Evolutionary conservation across 2,797 vertebrate species (phyloP).

Genomic region (Staurois parvus): DNA sequence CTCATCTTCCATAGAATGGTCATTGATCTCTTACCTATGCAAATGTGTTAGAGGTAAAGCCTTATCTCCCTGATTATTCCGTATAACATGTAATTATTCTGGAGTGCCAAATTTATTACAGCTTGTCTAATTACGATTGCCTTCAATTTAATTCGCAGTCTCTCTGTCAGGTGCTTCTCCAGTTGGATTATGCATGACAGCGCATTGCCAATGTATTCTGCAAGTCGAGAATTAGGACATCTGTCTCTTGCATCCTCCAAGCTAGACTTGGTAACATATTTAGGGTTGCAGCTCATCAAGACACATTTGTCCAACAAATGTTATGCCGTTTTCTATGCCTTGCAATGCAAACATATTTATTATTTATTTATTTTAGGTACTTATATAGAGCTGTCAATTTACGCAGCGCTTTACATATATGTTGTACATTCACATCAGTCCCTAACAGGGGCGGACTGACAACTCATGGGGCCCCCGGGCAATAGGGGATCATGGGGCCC

Average conservation of each 20-base stretch:
- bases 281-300: constrained; percentile 7
- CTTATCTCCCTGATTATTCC: background rate
- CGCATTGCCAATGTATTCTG: constrained; percentile 19
- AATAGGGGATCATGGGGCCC: too few species aligned
- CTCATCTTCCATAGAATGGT: background rate
- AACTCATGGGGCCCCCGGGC: too few species aligned
- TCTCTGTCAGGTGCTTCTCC: constrained; percentile 7
- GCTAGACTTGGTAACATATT: constrained; percentile 29
- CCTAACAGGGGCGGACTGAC: too few species aligned
- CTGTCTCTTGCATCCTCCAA: constrained; percentile 24
- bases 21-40: constrained; percentile 19
- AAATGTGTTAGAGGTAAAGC: background rate
- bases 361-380: too few species aligned
- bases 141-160: constrained; percentile 26
- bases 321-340: background rate
- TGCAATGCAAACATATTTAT: background rate
- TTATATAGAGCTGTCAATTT: too few species aligned
- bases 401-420: too few species aligned
- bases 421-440: too few species aligned
- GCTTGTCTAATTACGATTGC: constrained; percentile 14
- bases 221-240: constrained; percentile 21
- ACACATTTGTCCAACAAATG: constrained; percentile 18
- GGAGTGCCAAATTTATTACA: background rate
- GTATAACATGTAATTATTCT: constrained; percentile 25
- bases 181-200: background rate